Evolutionary conservation across 2,888 invertebrate genomes (phyloP), one percentile per base, ranked within the genome.

Genomic region (Morpho helenor): DNA sequence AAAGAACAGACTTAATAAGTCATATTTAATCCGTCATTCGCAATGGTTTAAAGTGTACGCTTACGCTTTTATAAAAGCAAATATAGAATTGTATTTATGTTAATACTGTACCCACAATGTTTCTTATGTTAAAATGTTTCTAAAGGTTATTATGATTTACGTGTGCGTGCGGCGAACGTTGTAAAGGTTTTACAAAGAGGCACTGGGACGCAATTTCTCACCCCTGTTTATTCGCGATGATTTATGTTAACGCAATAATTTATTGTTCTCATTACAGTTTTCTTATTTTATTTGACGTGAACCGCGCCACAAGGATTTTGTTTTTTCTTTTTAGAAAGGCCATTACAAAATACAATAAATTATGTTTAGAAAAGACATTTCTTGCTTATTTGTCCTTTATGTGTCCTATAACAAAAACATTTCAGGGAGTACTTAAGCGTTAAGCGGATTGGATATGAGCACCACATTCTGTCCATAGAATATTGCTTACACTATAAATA

Each of bases 231-330:
- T 49, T 43, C 48, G 40, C 49, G 31, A 56, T 56, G 60, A 60
- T 60, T 55, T 55, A 55, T 55, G 54, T 43, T 43, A 48, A 55
- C 54, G 10, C 42, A 55, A 55, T 55, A 55, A 60, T 60, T 60
- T 60, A 56, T 60, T 60, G 56, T 56, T 60, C 56, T 60, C 60
- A 60, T 60, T 60, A 60, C 56, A 50, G 49, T 55, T 55, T 31
- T 60, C 56, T 60, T 52, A 56, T 60, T 52, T 60, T 60, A 49
- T 55, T 56, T 60, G 60, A 56, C 49, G 55, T 22, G 52, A 46
- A 52, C 16, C 49, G 52, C 31, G 59, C 10, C 56, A 22, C 40
- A 46, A 43, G 16, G 41, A 52, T 9, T 43, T 52, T 56, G 52
- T 42, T 60, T 53, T 56, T 49, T 44, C 49, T 52, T 23, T 8